Evolutionary conservation across 2,888 invertebrate species (phyloP).

Genomic region (Spodoptera picta): DNA sequence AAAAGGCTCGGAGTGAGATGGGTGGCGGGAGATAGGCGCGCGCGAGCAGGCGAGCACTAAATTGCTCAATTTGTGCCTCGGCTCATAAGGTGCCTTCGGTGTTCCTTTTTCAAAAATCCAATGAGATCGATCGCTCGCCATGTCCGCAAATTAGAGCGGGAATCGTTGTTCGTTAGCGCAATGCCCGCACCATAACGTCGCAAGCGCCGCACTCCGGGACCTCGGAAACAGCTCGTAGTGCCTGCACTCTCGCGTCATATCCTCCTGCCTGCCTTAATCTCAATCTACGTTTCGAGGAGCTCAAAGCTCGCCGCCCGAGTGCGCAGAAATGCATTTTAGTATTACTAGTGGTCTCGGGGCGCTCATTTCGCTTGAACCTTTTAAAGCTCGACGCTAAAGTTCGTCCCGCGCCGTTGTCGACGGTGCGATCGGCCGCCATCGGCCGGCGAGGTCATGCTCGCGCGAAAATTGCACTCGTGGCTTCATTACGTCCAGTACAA

Average conservation of each 20-base stretch:
- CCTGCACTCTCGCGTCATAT: conserved; percentile 44
- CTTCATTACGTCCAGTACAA: conserved; percentile 74
- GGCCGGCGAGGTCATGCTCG: conserved; percentile 64
- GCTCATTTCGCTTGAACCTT: conserved; percentile 75
- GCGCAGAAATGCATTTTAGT: conserved; percentile 81
- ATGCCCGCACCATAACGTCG: conserved; percentile 54
- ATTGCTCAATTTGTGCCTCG: conserved; percentile 87
- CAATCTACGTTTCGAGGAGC: conserved; percentile 73
- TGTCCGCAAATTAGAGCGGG: conserved; percentile 88
- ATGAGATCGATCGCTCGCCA: conserved; percentile 88
- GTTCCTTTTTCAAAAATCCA: conserved; percentile 86
- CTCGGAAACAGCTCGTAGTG: conserved; percentile 55
- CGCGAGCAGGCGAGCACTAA: conserved; percentile 77
- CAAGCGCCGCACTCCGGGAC: conserved; percentile 56
- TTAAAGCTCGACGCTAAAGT: conserved; percentile 59
- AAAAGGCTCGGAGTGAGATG: conserved; percentile 66
- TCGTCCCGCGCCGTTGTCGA: conserved; percentile 57
- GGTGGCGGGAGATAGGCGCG: conserved; percentile 56
- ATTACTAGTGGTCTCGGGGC: conserved; percentile 73
- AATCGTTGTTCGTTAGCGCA: conserved; percentile 85
- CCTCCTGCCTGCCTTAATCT: conserved; percentile 64
- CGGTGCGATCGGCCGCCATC: conserved; percentile 55
- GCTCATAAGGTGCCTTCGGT: conserved; percentile 78
- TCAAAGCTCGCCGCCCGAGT: conserved; percentile 80
- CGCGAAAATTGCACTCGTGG: conserved; percentile 75